phyloP scores from a whole-genome alignment of 1,140 invertebrate genomes.

The Trinorchestia longiramus region DNA sequence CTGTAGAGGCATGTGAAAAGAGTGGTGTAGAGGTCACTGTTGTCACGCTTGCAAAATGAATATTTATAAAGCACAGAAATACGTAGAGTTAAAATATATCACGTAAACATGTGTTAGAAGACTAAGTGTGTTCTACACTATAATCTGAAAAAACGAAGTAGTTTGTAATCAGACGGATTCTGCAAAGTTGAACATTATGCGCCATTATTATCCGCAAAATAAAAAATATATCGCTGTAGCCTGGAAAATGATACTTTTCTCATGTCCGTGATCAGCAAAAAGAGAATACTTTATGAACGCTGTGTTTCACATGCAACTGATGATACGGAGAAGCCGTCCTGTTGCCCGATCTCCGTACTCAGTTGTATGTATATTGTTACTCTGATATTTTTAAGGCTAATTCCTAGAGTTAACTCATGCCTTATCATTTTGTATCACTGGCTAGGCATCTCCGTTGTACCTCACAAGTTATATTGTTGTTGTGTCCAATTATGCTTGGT shows the following conservation, averaged over 20 bases:
- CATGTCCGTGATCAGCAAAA: background rate
- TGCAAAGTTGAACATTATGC: background rate
- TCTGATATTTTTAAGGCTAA: background rate
- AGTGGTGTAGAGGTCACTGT: background rate
- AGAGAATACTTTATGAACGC: background rate
- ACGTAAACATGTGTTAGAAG: background rate
- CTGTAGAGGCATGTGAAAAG: too few species aligned
- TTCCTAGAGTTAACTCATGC: background rate
- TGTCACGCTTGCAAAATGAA: background rate
- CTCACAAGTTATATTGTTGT: conserved; percentile 24
- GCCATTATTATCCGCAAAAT: background rate
- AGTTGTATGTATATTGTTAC: background rate
- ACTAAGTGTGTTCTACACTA: background rate
- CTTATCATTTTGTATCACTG: conserved; percentile 37
- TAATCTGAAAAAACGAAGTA: background rate
- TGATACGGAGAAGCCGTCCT: conserved; percentile 11
- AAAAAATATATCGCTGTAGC: background rate
- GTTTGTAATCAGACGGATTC: background rate
- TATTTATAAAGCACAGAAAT: background rate
- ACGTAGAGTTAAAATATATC: background rate
- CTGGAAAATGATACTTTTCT: background rate
- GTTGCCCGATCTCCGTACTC: conserved; percentile 33
- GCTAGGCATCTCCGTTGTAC: conserved; percentile 10
- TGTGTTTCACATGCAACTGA: background rate
- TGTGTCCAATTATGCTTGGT: conserved; percentile 36